A percentile compares a stretch with the other conserved stretches of the same genome.
phyloP scores from a whole-genome alignment of 2,888 invertebrate species.

The Dichetophora obliterata region DNA sequence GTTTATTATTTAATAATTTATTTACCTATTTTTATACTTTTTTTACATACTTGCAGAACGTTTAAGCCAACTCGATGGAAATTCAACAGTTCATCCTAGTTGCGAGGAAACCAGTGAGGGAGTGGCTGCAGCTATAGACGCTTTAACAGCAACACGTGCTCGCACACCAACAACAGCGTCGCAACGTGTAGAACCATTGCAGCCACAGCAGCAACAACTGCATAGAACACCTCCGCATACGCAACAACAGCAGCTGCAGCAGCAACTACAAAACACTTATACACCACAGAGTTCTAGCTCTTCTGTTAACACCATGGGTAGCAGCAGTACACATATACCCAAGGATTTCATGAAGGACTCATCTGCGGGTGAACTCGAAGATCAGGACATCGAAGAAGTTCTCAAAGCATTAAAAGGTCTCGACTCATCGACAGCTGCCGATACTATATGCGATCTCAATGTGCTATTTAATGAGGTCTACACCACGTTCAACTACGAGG shows the following conservation, averaged over 20 bases:
- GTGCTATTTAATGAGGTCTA: slow-evolving; percentile 63
- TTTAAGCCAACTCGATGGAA: slow-evolving; percentile 64
- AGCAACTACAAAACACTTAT: slow-evolving; percentile 48
- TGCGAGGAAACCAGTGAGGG: slow-evolving; percentile 44
- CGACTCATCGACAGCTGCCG: slow-evolving; percentile 69
- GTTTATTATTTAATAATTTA: not conserved
- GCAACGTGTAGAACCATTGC: slow-evolving; percentile 39
- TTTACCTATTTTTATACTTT: no score
- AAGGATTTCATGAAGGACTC: slow-evolving; percentile 74
- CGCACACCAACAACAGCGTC: slow-evolving; percentile 46
- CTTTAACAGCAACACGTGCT: slow-evolving; percentile 47
- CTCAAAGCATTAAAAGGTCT: slow-evolving; percentile 84
- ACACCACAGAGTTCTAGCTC: slow-evolving; percentile 61
- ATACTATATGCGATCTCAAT: slow-evolving; percentile 66
- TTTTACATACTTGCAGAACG: slow-evolving; percentile 61
- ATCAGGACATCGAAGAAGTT: slow-evolving; percentile 80
- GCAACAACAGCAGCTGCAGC: slow-evolving; percentile 35
- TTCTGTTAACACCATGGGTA: slow-evolving; percentile 49
- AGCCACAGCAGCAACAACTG: slow-evolving; percentile 42
- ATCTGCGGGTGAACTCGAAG: slow-evolving; percentile 75
- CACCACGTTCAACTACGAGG: slow-evolving; percentile 53
- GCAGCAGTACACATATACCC: slow-evolving; percentile 68
- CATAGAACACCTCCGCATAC: slow-evolving; percentile 48
- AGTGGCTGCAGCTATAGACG: slow-evolving; percentile 30
- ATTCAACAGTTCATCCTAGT: slow-evolving; percentile 53